phyloP scores from a whole-genome alignment of 2,888 invertebrate species.

The Troglohyphantes excavatus region DNA sequence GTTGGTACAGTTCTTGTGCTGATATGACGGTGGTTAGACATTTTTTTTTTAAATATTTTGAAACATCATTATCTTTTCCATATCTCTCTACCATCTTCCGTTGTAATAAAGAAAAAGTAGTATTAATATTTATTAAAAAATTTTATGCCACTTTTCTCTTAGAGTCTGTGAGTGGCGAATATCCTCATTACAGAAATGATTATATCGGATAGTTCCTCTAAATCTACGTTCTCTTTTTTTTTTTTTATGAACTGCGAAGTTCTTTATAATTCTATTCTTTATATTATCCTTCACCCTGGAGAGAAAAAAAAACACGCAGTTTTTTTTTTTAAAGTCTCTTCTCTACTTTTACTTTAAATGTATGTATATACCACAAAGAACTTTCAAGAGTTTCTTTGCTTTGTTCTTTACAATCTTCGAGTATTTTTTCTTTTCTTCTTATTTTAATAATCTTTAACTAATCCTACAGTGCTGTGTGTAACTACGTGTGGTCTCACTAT shows the following conservation, averaged over 20 bases:
- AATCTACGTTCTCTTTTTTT: constrained; percentile 77
- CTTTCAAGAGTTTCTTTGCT: constrained; percentile 65
- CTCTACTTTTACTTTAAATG: constrained; percentile 61
- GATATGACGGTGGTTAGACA: constrained; percentile 78
- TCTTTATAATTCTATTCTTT: constrained; percentile 66
- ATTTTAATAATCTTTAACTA: constrained; percentile 55
- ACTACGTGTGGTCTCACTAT: constrained; percentile 78
- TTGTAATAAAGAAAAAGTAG: constrained; percentile 62
- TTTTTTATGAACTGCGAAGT: constrained; percentile 67
- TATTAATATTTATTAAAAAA: constrained; percentile 64
- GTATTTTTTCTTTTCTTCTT: not conserved
- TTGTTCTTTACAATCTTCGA: constrained; percentile 77
- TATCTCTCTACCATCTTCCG: constrained; percentile 73
- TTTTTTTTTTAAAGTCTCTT: constrained; percentile 12
- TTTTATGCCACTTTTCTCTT: constrained; percentile 53
- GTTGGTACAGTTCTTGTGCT: constrained; percentile 78
- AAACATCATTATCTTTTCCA: constrained; percentile 59
- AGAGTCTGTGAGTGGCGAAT: constrained; percentile 65
- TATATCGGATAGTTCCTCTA: constrained; percentile 77
- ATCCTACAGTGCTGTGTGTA: constrained; percentile 73
- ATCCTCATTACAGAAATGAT: constrained; percentile 59
- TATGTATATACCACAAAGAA: constrained; percentile 70
- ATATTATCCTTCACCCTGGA: constrained; percentile 54
- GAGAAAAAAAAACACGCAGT: constrained; percentile 49
- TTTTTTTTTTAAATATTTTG: constrained; percentile 44